Evolutionary conservation across 1,140 invertebrate genomes (phyloP).

Genomic region (Brachionus asplanchnoidis): DNA sequence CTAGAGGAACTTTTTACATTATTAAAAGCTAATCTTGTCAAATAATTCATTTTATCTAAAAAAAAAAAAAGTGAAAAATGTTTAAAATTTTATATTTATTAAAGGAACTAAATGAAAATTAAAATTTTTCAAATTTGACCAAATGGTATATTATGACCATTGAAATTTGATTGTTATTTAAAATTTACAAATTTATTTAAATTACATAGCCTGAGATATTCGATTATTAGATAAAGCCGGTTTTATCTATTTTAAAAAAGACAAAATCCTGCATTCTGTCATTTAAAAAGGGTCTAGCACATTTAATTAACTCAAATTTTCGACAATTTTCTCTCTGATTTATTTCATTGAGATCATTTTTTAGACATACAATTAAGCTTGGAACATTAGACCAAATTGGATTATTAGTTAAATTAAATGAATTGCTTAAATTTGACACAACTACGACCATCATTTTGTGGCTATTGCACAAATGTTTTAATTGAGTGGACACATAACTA

Average conservation of each 20-base stretch:
- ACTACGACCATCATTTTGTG: not conserved
- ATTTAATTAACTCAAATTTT: constrained; percentile 16
- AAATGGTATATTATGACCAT: not conserved
- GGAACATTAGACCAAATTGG: not conserved
- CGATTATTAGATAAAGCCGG: not conserved
- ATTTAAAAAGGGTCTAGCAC: not conserved
- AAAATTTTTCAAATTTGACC: not conserved
- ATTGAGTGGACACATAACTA: not conserved
- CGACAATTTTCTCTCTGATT: not conserved
- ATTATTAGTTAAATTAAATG: constrained; percentile 9
- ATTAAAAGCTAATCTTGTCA: not conserved
- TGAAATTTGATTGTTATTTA: not conserved
- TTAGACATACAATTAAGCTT: not conserved
- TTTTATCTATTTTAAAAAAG: not conserved
- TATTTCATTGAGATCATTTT: not conserved
- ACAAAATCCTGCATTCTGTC: not conserved
- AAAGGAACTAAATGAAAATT: not conserved
- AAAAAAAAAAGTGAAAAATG: not conserved
- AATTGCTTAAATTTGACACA: not conserved
- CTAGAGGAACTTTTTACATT: not conserved
- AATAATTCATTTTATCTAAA: not conserved
- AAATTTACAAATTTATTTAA: not conserved
- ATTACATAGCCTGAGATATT: not conserved
- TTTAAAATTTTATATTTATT: not conserved
- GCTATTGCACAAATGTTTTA: not conserved